phyloP scores from a whole-genome alignment of 2,888 invertebrate genomes.

The Torymus aiolomorphi region DNA sequence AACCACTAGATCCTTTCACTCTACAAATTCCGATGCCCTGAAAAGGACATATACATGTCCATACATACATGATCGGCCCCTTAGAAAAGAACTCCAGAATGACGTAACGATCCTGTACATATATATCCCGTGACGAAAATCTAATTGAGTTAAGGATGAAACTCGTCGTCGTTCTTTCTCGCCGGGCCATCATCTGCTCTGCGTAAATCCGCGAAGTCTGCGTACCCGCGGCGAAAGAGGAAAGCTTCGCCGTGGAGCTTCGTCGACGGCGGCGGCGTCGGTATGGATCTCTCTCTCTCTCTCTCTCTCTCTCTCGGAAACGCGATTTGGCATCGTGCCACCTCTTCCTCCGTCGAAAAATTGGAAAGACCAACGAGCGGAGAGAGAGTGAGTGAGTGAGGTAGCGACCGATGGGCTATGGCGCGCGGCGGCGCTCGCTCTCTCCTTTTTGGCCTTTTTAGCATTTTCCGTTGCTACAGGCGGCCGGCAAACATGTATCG shows the following conservation, averaged over 20 bases:
- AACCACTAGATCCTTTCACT: too few relatives aligned
- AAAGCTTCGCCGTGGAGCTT: too few relatives aligned
- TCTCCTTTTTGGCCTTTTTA: constrained; percentile 37
- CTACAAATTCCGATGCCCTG: too few relatives aligned
- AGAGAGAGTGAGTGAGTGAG: too few relatives aligned
- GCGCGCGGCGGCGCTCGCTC: too few relatives aligned
- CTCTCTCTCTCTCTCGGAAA: constrained; percentile 8
- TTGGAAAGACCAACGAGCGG: constrained; percentile 42
- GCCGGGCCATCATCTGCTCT: not conserved
- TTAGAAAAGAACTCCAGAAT: too few relatives aligned
- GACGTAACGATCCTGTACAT: too few relatives aligned
- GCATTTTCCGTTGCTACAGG: constrained; percentile 19
- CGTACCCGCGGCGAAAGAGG: not conserved
- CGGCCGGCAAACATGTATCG: constrained; percentile 34
- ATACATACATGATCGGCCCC: too few relatives aligned
- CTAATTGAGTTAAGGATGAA: constrained; percentile 27
- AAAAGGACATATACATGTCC: too few relatives aligned
- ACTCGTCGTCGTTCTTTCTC: too few relatives aligned
- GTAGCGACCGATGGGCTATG: too few relatives aligned
- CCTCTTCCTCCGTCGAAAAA: constrained; percentile 40
- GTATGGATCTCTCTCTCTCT: constrained; percentile 36
- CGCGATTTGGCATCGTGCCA: constrained; percentile 45
- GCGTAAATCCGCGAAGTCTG: constrained; percentile 16
- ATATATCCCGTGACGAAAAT: not conserved
- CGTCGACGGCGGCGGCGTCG: too few relatives aligned